phyloP scores from a whole-genome alignment of 1,140 invertebrate species.

The Drosophila arawakana region DNA sequence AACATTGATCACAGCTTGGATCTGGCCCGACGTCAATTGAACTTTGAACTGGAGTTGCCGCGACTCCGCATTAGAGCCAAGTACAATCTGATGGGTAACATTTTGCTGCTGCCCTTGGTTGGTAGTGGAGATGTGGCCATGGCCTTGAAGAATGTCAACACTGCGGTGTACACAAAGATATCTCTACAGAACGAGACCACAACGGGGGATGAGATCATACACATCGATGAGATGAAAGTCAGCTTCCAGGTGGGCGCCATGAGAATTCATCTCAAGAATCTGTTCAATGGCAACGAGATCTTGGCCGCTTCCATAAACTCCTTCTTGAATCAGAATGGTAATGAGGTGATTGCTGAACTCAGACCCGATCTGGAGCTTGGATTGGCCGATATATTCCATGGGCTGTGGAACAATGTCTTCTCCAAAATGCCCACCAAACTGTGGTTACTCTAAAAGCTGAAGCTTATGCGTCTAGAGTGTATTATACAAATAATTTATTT shows the following conservation, averaged over 20 bases:
- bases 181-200: slow-evolving; percentile 79
- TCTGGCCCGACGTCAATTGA: slow-evolving; percentile 84
- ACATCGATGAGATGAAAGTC: slow-evolving; percentile 86
- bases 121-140: slow-evolving; percentile 86
- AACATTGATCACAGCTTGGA: slow-evolving; percentile 77
- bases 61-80: slow-evolving; percentile 85
- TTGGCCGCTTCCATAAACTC: slow-evolving; percentile 83
- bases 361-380: slow-evolving; percentile 90
- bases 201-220: slow-evolving; percentile 84
- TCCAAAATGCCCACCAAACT: slow-evolving; percentile 90
- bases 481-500: slow-evolving; percentile 69
- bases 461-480: slow-evolving; percentile 1
- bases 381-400: slow-evolving; percentile 91
- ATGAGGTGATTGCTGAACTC: slow-evolving; percentile 93
- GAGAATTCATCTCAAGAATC: slow-evolving; percentile 86
- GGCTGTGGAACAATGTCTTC: slow-evolving; percentile 91
- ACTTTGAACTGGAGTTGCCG: slow-evolving; percentile 86
- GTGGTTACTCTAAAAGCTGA: slow-evolving; percentile 87
- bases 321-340: slow-evolving; percentile 93
- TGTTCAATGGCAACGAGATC: slow-evolving; percentile 86
- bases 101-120: slow-evolving; percentile 86
- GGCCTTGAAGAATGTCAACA: slow-evolving; percentile 85
- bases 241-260: slow-evolving; percentile 86
- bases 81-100: slow-evolving; percentile 87
- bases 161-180: slow-evolving; percentile 85